phyloP scores from a whole-genome alignment of 2,113 vertebrate species.

The Rynchops niger region DNA sequence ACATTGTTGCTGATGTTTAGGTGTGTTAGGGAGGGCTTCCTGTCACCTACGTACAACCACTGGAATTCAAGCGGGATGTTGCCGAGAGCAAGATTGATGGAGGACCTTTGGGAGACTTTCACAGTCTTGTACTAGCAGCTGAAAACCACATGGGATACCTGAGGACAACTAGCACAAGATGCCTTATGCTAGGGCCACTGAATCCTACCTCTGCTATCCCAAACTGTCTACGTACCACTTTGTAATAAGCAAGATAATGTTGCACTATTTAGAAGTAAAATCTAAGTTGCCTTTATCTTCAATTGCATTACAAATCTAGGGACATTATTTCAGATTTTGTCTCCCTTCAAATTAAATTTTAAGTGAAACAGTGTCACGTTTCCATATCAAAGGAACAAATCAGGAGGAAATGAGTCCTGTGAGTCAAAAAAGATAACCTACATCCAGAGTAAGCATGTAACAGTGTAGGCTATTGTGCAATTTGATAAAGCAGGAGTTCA shows the following conservation, averaged over 20 bases:
- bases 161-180: not conserved
- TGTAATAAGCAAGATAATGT: not conserved
- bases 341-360: not conserved
- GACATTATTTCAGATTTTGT: not conserved
- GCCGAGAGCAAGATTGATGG: fast-evolving
- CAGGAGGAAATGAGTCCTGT: not conserved
- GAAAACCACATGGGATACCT: not conserved
- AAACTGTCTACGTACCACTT: not conserved
- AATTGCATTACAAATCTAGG: not conserved
- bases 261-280: not conserved
- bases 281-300: not conserved
- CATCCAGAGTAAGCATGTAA: not conserved
- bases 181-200: not conserved
- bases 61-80: not conserved
- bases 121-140: not conserved
- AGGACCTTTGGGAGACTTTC: not conserved
- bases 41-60: fast-evolving
- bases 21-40: not conserved
- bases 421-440: not conserved
- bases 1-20: fast-evolving
- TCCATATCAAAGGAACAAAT: not conserved
- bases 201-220: not conserved
- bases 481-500: not conserved
- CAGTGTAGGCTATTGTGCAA: not conserved
- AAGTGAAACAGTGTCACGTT: not conserved